Conservation (phyloP, 1,140 invertebrate species). For the Drosophila ananassae region DNA sequence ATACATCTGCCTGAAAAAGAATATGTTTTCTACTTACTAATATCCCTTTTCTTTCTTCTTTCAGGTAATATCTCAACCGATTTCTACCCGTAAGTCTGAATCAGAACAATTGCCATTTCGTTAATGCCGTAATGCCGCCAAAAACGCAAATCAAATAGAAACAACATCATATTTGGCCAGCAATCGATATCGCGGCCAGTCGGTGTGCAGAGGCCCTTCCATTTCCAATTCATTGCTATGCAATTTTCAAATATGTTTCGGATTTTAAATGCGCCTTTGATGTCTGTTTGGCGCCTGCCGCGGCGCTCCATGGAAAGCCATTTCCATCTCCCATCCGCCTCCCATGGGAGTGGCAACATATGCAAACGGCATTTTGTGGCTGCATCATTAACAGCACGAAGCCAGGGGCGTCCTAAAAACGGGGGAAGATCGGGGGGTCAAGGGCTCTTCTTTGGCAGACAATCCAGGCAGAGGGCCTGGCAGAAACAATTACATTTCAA, state of each 20-base stretch:
- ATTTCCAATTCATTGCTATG: conserved; percentile 55
- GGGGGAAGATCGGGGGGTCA: not conserved
- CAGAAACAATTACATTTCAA: conserved; percentile 81
- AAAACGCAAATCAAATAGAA: conserved; percentile 28
- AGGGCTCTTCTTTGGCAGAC: conserved; percentile 24
- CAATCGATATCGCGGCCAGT: conserved; percentile 49
- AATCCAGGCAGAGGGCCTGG: conserved; percentile 16
- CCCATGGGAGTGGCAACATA: conserved; percentile 63
- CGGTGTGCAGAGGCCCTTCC: conserved; percentile 33
- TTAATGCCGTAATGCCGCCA: conserved; percentile 1
- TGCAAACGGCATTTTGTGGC: conserved; percentile 78
- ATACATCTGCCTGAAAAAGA: conserved; percentile 29
- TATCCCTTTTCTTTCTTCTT: conserved; percentile 5
- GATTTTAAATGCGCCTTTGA: conserved; percentile 69
- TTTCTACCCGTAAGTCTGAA: conserved; percentile 13
- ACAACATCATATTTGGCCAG: conserved; percentile 25
- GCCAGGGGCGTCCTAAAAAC: not conserved
- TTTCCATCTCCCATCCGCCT: not conserved
- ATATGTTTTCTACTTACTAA: not conserved
- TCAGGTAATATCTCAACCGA: conserved; percentile 21
- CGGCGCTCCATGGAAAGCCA: conserved; percentile 3
- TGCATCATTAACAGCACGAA: conserved; percentile 73
- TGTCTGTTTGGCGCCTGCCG: conserved; percentile 42
- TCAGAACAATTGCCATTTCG: not conserved
- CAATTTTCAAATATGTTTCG: conserved; percentile 60